Evolutionary conservation across 1,140 invertebrate genomes (phyloP), one percentile per base, ranked within the genome.

Genomic region (Drosophila pallidifrons): DNA sequence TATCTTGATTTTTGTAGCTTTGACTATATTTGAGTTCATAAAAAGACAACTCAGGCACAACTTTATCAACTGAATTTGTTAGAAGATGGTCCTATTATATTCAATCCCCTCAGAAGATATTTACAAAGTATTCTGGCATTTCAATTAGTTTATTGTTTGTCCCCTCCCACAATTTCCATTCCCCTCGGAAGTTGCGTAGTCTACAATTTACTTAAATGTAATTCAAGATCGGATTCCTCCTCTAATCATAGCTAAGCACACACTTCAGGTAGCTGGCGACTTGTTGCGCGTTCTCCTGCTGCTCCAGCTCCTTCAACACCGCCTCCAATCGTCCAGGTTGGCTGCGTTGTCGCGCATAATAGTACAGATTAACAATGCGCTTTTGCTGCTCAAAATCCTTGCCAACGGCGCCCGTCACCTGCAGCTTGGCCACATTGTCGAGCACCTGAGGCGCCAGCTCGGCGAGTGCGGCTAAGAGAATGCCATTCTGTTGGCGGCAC

Each of bases 321-420:
- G 57, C n/a, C 28, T 81, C 46, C 15, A 88, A 32, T 20, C 66
- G 32, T 7, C 20, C 41, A 7, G 60, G 10, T 3, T 64, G 25
- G 2, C 60, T 49, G 1, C 16, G 35, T 5, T 72, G 57, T 0
- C 67, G 41, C 0, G 75, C 77, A 64, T 92, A 86, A 45, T 91
- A 92, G 46, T 87, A 91, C 1, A 92, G 63, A 32, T 92, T 91
- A 1, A 92, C 41, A 0, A 92, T 82, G 35, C 85, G 80, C 41
- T 89, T 91, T 7, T 89, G 90, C 5, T 81, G 71, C 41, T 92
- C 91, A 4, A 87, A 82, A 6, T 32, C 54, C 1, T n/a, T 35
- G 20, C 30, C 30, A 6, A 55, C 8, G 0, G 60, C 77, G 3
- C 83, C 89, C 5, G 66, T 73, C 0, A 92, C 70, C 38, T 91